phyloP scores from a whole-genome alignment of 1,140 invertebrate species.

The Zaprionus vittiger region DNA sequence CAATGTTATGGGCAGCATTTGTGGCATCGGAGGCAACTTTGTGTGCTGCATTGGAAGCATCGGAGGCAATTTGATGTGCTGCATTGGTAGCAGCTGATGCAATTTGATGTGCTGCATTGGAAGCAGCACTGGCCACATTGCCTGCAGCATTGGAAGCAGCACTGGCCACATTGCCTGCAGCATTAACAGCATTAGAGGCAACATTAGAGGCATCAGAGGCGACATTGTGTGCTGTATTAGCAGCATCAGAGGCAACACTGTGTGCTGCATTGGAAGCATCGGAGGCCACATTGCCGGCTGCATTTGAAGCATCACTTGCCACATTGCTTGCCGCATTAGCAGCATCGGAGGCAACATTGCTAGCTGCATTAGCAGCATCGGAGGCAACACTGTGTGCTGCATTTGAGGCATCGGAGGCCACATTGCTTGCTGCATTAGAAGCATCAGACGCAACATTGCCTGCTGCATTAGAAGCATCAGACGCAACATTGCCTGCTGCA shows the following conservation, averaged over 20 bases:
- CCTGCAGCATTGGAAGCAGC: neutral
- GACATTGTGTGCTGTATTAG: too few species aligned
- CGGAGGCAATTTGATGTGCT: neutral
- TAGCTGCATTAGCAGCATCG: neutral
- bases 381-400: neutral
- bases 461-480: neutral
- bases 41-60: constrained; percentile 6
- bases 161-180: neutral
- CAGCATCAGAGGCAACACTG: neutral
- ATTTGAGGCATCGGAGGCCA: neutral
- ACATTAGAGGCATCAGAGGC: neutral
- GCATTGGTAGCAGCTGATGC: neutral
- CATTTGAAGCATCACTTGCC: neutral
- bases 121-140: neutral
- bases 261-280: too few species aligned
- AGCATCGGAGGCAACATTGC: neutral
- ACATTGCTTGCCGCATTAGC: neutral
- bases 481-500: neutral
- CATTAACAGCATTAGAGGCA: neutral
- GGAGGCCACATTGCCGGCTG: neutral
- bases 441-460: neutral
- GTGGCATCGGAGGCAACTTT: constrained; percentile 4
- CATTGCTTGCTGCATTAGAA: neutral
- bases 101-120: neutral
- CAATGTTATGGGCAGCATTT: constrained; percentile 13